Base-by-base conservation (phyloP, 1,140 invertebrate species). In the Pomacea maculata region DNA sequence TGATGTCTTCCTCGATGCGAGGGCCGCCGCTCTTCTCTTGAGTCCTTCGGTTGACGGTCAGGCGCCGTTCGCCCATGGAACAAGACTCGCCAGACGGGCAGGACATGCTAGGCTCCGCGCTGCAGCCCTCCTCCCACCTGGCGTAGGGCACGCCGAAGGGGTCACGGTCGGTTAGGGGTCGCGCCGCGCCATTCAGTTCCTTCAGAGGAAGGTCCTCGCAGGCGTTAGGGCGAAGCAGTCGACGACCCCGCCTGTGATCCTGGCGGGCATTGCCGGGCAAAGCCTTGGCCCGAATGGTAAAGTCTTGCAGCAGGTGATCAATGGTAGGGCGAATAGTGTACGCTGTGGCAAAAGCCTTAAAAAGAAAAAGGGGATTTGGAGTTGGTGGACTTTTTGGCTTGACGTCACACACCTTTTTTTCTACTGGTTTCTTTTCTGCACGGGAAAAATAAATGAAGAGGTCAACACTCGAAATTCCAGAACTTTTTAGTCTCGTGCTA, bases 1-100 rank as follows among this genome's bases (percentile, higher is more conserved):
- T 82, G 81, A 82, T 82, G 78, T 82, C 81, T 29, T 82, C 81
- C n/a, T 82, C 81, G 52, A 74, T 34, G 29, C 71, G 64, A 15
- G 45, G 64, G 11, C 72, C 78, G n/a, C 68, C 64, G 34, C 78
- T 65, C 78, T 82, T 78, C 65, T 79, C 78, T 5, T 73, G 77
- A 78, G 78, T 64, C 45, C 78, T 21, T 21, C 81, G 78, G 77
- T 82, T 82, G 77, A 82, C 74, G 64, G 34, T 80, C 29, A 76
- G 63, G 63, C 81, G 29, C 63, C 81, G 61, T 29, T 82, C 81
- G 17, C 81, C 81, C 81, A 82, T 82, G 63, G 72, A 65, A 75
- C 73, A 75, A 6, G 79, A 21, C 63, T 78, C 77, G 63, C 77
- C 77, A 17, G 77, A 78, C 67, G 75, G 80, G 64, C 80, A 81